Evolutionary conservation across 2,888 invertebrate species (phyloP).

Genomic region (Allolobophora icterica): DNA sequence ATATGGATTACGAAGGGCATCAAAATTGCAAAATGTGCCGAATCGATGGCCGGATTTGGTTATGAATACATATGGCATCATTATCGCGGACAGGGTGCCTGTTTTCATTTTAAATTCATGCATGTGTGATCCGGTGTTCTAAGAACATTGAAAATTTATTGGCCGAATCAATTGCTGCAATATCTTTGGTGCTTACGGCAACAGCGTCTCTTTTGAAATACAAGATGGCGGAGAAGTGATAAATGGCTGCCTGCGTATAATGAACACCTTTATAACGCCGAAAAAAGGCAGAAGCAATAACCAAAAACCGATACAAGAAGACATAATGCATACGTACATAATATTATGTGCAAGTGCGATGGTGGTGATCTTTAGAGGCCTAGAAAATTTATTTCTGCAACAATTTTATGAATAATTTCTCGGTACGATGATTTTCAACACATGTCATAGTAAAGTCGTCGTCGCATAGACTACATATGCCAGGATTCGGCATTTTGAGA

Average conservation of each 20-base stretch:
- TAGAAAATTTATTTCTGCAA: not conserved
- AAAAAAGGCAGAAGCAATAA: too few species aligned
- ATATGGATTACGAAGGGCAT: conserved; percentile 25
- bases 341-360: not conserved
- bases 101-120: conserved; percentile 34
- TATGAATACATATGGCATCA: conserved; percentile 38
- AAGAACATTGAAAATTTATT: conserved; percentile 27
- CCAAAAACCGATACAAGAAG: too few species aligned
- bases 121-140: conserved; percentile 25
- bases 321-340: not conserved
- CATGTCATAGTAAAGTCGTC: not conserved
- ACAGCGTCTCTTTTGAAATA: not conserved
- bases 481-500: not conserved
- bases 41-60: conserved; percentile 32
- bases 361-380: not conserved
- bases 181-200: conserved; percentile 21
- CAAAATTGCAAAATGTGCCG: conserved; percentile 33
- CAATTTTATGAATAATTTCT: not conserved
- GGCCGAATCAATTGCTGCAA: conserved; percentile 19
- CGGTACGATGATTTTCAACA: not conserved
- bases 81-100: conserved; percentile 27
- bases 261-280: too few species aligned
- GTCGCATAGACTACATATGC: not conserved
- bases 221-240: not conserved
- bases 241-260: not conserved